Evolutionary conservation across 2,888 invertebrate species (phyloP).

Genomic region (Lysandra coridon): DNA sequence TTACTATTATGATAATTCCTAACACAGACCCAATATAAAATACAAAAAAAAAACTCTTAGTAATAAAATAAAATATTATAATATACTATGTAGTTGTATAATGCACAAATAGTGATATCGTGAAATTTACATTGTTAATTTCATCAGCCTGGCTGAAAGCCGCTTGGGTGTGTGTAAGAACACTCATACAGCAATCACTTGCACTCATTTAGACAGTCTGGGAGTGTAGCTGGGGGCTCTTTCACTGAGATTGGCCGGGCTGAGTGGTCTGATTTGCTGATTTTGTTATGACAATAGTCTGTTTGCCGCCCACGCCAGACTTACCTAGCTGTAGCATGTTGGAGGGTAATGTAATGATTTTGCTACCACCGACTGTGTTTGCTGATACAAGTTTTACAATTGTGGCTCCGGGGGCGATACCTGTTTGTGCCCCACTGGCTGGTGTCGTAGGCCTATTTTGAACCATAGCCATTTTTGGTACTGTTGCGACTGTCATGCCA

Average conservation of each 20-base stretch:
- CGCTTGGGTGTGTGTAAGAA: background rate
- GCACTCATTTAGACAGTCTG: constrained; percentile 40
- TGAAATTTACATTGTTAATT: constrained; percentile 54
- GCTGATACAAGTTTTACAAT: constrained; percentile 85
- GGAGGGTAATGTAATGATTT: constrained; percentile 86
- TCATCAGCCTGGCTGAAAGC: background rate
- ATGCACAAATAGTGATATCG: constrained; percentile 50
- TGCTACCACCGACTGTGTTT: constrained; percentile 77
- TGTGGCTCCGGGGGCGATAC: constrained; percentile 73
- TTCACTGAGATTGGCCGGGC: constrained; percentile 68
- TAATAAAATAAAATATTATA: constrained; percentile 62
- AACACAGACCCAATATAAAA: constrained; percentile 71
- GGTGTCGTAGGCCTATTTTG: constrained; percentile 59
- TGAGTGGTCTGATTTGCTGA: constrained; percentile 67
- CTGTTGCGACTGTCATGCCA: constrained; percentile 92
- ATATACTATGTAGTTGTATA: constrained; percentile 55
- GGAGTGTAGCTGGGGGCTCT: constrained; percentile 36
- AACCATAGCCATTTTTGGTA: constrained; percentile 76
- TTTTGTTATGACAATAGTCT: constrained; percentile 83
- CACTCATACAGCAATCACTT: constrained; percentile 38
- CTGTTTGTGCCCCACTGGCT: constrained; percentile 49
- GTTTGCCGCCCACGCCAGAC: constrained; percentile 82
- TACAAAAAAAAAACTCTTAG: constrained; percentile 69
- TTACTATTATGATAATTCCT: constrained; percentile 62
- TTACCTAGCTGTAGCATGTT: constrained; percentile 92